These are phyloP conservation scores for Amphiduros pacificus DNA, from an alignment of 2,888 invertebrate species.

Conservation along the genomic window DNA sequence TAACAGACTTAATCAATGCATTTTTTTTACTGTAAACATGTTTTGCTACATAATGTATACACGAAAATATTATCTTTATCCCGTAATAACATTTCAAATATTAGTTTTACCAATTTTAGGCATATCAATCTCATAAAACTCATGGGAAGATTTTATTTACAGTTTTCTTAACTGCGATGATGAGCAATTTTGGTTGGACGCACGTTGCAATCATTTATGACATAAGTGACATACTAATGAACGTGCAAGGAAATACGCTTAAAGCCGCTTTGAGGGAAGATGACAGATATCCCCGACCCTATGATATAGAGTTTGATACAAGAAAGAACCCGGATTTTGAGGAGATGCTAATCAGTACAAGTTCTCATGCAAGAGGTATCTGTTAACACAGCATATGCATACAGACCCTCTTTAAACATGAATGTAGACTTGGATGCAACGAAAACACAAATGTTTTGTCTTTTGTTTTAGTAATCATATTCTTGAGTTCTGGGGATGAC, in stretches of 20 bases:
- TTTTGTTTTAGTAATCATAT: constrained; percentile 13
- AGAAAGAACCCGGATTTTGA: constrained; percentile 17
- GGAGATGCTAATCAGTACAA: constrained; percentile 6
- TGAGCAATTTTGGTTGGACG: constrained; percentile 10
- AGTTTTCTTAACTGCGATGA: constrained; percentile 20
- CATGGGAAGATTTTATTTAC: no score
- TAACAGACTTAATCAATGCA: no score
- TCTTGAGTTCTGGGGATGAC: constrained; percentile 38
- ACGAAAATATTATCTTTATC: no score
- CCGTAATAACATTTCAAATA: no score
- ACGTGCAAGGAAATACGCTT: constrained; percentile 17
- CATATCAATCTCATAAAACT: no score
- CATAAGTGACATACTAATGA: constrained; percentile 15
- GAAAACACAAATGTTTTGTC: no score
- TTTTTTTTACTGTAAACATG: no score
- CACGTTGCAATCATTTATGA: constrained; percentile 20
- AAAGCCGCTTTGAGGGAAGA: constrained; percentile 8
- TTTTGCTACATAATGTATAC: no score
- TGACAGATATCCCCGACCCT: constrained; percentile 12
- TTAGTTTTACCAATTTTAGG: no score
- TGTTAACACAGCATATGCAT: no score
- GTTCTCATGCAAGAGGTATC: constrained; percentile 14
- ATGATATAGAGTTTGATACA: constrained; percentile 17
- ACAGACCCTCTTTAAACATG: no score
- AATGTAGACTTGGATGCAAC: no score